phyloP scores from a whole-genome alignment of 2,888 invertebrate genomes.

The Physocephala rufipes region DNA sequence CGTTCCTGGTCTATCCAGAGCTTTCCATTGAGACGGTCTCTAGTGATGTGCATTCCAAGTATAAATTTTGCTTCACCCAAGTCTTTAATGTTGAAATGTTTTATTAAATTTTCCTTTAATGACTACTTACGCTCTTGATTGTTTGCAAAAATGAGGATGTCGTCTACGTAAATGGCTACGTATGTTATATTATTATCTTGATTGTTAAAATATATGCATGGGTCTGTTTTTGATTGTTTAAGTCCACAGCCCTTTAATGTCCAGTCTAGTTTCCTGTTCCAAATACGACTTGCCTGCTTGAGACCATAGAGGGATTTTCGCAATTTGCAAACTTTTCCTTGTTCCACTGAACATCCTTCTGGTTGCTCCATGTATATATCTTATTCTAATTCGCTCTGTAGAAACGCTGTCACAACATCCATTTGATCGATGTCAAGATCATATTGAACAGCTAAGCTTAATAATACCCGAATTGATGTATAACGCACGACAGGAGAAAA shows the following conservation, averaged over 20 bases:
- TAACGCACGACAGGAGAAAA: conserved; percentile 48
- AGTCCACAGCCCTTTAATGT: too few relatives aligned
- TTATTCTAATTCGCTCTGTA: conserved; percentile 10
- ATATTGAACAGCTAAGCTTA: not conserved
- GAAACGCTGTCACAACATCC: conserved; percentile 24
- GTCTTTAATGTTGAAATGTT: conserved; percentile 2
- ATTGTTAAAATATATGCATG: not conserved
- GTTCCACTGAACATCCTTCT: not conserved
- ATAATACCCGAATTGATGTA: conserved; percentile 11
- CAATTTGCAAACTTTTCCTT: not conserved
- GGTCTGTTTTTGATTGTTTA: conserved; percentile 12
- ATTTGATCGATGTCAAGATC: conserved; percentile 19
- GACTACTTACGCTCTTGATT: too few relatives aligned
- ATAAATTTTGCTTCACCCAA: conserved; percentile 3
- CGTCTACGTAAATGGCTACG: too few relatives aligned
- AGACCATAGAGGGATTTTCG: too few relatives aligned
- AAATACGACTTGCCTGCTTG: conserved; percentile 9
- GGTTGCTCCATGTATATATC: conserved; percentile 25
- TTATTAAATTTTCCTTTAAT: too few relatives aligned
- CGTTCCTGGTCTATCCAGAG: conserved; percentile 9
- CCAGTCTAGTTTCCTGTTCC: conserved; percentile 17
- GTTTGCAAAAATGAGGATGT: not conserved
- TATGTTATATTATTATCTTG: not conserved
- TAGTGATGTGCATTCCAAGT: not conserved
- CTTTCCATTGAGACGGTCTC: conserved; percentile 5